Percentiles rank a stretch among this genome's conserved stretches.
Evolutionary conservation across 2,113 vertebrate species (phyloP).

Genomic region (Smithornis capensis): DNA sequence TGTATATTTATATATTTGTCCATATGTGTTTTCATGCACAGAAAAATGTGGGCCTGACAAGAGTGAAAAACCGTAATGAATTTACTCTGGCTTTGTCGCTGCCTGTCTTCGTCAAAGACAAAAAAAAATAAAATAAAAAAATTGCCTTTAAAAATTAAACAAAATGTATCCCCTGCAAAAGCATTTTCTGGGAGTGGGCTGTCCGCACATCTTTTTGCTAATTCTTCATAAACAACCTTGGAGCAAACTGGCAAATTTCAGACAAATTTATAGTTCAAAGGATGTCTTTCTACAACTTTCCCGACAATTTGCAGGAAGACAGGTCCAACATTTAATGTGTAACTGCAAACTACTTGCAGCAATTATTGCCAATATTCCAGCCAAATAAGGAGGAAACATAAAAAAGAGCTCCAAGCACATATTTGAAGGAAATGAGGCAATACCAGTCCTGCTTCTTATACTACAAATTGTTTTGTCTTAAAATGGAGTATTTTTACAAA

Average conservation of each 20-base stretch:
- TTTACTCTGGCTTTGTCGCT: neutral
- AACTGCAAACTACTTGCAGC: neutral
- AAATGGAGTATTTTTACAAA: neutral
- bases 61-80: neutral
- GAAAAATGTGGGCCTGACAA: neutral
- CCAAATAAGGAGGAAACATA: neutral
- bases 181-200: fast-evolving
- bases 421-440: neutral
- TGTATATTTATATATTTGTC: neutral
- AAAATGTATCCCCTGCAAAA: neutral
- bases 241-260: neutral
- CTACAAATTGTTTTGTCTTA: neutral
- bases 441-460: neutral
- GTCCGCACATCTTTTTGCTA: neutral
- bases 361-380: neutral
- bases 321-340: neutral
- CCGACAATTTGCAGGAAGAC: neutral
- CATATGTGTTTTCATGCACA: neutral
- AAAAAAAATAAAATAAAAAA: neutral
- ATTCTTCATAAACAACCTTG: neutral
- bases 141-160: neutral
- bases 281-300: neutral
- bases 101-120: neutral
- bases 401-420: neutral
- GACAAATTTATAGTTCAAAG: neutral